Evolutionary conservation across 2,888 invertebrate genomes (phyloP).

Genomic region (Drosophila prolongata): DNA sequence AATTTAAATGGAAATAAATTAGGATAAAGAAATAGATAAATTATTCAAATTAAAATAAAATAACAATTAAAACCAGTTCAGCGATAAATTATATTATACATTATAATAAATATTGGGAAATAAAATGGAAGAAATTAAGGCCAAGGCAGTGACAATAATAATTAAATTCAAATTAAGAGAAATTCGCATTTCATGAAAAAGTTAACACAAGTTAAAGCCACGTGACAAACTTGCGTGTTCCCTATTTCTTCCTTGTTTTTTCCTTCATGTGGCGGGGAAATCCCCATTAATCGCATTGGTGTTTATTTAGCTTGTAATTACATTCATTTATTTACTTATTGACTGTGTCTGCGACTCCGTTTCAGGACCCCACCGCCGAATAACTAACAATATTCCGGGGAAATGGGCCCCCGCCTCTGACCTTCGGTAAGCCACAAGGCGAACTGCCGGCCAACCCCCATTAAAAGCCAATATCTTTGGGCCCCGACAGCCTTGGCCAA

Average conservation of each 20-base stretch:
- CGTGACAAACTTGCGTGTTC: conserved; percentile 18
- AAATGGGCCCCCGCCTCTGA: conserved; percentile 38
- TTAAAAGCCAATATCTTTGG: conserved; percentile 77
- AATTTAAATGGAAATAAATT: too few species aligned
- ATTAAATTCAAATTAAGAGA: not conserved
- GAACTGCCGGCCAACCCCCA: conserved; percentile 65
- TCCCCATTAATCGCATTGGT: conserved; percentile 78
- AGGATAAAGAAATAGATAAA: too few species aligned
- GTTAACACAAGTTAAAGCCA: not conserved
- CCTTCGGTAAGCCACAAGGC: conserved; percentile 66
- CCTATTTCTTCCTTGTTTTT: not conserved
- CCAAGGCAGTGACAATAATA: too few species aligned
- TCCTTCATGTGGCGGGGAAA: conserved; percentile 9
- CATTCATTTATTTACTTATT: conserved; percentile 83
- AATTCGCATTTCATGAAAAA: not conserved
- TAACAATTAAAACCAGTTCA: too few species aligned
- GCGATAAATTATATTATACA: too few species aligned
- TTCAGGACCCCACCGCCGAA: conserved; percentile 29
- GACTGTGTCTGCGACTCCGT: conserved; percentile 69
- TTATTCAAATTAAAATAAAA: too few species aligned
- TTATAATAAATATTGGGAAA: too few species aligned
- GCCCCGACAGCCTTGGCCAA: conserved; percentile 53
- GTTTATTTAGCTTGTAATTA: conserved; percentile 83
- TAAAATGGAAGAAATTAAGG: too few species aligned
- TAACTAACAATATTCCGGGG: conserved; percentile 71